Base-by-base conservation (phyloP, 2,113 vertebrate species). In the Oreochromis aureus region DNA sequence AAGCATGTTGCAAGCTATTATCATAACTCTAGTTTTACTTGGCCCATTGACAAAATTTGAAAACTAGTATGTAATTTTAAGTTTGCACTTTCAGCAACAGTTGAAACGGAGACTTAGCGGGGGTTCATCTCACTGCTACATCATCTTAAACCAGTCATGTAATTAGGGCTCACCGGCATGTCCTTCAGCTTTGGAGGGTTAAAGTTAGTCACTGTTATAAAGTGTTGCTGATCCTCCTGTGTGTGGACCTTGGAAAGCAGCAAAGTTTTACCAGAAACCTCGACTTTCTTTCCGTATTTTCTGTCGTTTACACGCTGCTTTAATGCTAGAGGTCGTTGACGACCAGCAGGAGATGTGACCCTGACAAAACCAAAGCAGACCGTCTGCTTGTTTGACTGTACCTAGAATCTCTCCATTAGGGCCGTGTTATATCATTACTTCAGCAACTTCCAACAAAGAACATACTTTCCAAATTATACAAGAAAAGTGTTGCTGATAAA, bases 321-420 rank as follows among this genome's bases (percentile, higher is more conserved):
- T 34, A 39, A 66, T 39, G 19, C 61, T 0, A 19, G 61, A 22
- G 34, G 36, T 69, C 0, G 3, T 22, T 41, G 36, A 15, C 13
- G 34, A n/a, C 7, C 19, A 69, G 12, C 19, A 66, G 32, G 61
- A 39, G 34, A 66, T 22, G 34, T 0, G 36, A 66, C 34, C 19
- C 61, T 2, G 3, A 39, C 6, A 39, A 66, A 1, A 66, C 19
- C 61, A 22, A 39, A 66, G 34, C 34, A 66, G 19, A 39, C 3
- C 7, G 4, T 39, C 10, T 39, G 34, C 19, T 66, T 7, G 61
- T 66, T 39, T 66, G 10, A 6, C 61, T 66, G 34, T 0, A 63
- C 18, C 32, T 63, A 63, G 30, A 63, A 4, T 2, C 32, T 66
- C 32, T n/a, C 1, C 32, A 36, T 66, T 66, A 5, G 18, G 18